Evolutionary conservation across 2,113 vertebrate species (phyloP).

Genomic region (Pollachius pollachius): DNA sequence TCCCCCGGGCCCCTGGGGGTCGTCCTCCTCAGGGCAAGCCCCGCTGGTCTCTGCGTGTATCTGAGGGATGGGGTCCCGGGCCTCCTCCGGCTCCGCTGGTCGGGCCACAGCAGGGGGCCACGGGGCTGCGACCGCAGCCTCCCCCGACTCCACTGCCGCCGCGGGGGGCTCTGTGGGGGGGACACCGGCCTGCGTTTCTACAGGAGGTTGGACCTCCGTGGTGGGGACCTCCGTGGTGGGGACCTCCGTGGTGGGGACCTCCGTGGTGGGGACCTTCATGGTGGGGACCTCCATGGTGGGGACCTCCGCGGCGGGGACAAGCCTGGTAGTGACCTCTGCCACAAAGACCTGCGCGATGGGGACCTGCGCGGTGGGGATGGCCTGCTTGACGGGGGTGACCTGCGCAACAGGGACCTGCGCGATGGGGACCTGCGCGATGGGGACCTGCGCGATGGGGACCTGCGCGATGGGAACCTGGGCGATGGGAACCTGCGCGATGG

Average conservation of each 20-base stretch:
- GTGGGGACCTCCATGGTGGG: no score
- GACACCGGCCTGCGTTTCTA: not conserved
- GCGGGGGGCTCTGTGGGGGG: slow-evolving; percentile 16
- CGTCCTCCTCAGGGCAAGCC: not conserved
- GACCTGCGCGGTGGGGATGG: not conserved
- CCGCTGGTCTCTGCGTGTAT: slow-evolving; percentile 1
- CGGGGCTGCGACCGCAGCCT: slow-evolving; percentile 8
- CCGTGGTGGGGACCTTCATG: not conserved
- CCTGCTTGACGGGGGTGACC: no score
- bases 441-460: no score
- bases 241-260: no score
- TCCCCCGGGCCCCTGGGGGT: not conserved
- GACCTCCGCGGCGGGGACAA: not conserved
- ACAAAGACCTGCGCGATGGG: not conserved
- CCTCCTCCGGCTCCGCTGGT: slow-evolving; percentile 9
- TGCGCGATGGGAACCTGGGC: not conserved
- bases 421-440: no score
- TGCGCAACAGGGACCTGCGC: no score
- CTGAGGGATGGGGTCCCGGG: slow-evolving; percentile 17
- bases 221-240: no score
- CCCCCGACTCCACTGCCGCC: slow-evolving; percentile 33
- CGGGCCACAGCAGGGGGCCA: not conserved
- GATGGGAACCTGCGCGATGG: no score
- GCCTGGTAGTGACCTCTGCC: no score
- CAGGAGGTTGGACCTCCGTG: not conserved